These are phyloP conservation scores for Plagiodera versicolora DNA, from an alignment of 2,888 invertebrate genomes.

Conservation along the genomic window DNA sequence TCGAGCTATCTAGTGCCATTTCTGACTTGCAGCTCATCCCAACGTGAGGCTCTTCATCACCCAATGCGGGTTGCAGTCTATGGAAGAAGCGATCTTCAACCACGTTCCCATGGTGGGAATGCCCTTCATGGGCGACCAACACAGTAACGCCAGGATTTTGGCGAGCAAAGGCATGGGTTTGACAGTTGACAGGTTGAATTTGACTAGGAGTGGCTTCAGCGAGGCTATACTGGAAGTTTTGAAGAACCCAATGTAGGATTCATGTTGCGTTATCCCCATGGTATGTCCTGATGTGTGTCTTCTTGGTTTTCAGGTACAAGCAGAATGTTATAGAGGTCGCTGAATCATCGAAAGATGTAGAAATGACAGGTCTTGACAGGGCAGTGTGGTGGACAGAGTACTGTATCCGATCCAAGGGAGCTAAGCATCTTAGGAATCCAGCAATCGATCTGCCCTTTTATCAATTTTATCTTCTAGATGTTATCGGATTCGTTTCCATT, in stretches of 20 bases:
- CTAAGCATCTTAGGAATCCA: slow-evolving; percentile 35
- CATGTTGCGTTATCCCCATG: neutral
- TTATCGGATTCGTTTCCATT: slow-evolving; percentile 29
- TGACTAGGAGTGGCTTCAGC: slow-evolving; percentile 34
- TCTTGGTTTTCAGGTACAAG: slow-evolving; percentile 35
- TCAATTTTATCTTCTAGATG: slow-evolving; percentile 38
- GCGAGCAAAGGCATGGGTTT: slow-evolving; percentile 34
- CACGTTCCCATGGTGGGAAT: slow-evolving; percentile 51
- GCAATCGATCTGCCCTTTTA: slow-evolving; percentile 32
- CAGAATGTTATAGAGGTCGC: slow-evolving; percentile 30
- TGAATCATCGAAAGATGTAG: slow-evolving; percentile 32
- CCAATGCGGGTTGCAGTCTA: slow-evolving; percentile 47
- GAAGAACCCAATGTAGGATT: slow-evolving; percentile 38
- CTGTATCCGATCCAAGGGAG: slow-evolving; percentile 39
- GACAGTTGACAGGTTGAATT: slow-evolving; percentile 26
- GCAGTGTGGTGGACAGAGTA: slow-evolving; percentile 46
- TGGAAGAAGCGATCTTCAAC: slow-evolving; percentile 50
- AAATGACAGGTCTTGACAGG: slow-evolving; percentile 39
- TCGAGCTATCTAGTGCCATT: too few relatives aligned
- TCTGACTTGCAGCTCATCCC: slow-evolving; percentile 21
- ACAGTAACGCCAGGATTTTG: slow-evolving; percentile 33
- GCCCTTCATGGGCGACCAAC: slow-evolving; percentile 49
- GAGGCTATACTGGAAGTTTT: slow-evolving; percentile 39
- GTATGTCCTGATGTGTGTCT: neutral
- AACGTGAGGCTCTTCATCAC: slow-evolving; percentile 28